Percentiles rank a stretch among this genome's conserved stretches.
These are phyloP conservation scores for Peromyscus melanophrys DNA, from an alignment of 2,797 vertebrate species.

Conservation along the genomic window DNA sequence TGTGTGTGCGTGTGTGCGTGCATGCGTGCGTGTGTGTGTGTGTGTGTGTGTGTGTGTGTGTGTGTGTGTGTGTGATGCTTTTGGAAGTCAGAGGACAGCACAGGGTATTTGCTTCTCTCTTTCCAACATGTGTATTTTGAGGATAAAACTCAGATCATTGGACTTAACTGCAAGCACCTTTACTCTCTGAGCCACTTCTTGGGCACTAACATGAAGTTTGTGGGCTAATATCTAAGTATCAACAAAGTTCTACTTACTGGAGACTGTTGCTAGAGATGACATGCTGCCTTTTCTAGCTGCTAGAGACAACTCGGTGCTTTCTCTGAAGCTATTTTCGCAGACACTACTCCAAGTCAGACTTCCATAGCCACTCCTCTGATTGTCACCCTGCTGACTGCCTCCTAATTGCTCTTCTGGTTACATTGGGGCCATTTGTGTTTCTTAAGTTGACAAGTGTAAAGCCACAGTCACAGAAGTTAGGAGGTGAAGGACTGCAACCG, in stretches of 20 bases:
- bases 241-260: not conserved
- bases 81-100: not conserved
- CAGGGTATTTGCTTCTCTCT: not conserved
- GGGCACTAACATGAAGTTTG: not conserved
- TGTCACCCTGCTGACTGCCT: not conserved
- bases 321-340: rapidly evolving
- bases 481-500: too few relatives aligned
- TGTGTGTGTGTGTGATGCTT: not conserved
- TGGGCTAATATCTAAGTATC: not conserved
- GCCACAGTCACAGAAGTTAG: not conserved
- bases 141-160: not conserved
- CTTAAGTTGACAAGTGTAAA: not conserved
- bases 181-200: not conserved
- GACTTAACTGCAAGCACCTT: not conserved
- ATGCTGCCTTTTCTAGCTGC: not conserved
- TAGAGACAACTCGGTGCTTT: not conserved
- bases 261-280: not conserved
- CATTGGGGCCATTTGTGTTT: rapidly evolving
- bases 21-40: not conserved
- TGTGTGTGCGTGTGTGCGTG: not conserved
- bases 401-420: not conserved
- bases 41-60: not conserved
- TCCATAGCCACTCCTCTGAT: not conserved
- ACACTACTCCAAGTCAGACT: not conserved
- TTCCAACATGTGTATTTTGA: not conserved